phyloP scores from a whole-genome alignment of 2,888 invertebrate species.

The Eupeodes latifasciatus region DNA sequence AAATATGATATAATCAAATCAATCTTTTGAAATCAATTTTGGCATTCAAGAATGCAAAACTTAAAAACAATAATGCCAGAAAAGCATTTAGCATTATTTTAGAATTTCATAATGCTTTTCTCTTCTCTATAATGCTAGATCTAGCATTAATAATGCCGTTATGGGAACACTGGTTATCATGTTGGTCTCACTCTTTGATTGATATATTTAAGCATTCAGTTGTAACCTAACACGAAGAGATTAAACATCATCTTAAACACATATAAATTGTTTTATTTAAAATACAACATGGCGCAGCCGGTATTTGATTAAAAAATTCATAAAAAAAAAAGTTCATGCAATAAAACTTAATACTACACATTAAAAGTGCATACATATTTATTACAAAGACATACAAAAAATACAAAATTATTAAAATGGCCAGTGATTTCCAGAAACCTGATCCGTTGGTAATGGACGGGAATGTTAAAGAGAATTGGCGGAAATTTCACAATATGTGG shows the following conservation, averaged over 20 bases:
- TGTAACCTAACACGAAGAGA: not conserved
- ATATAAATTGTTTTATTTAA: not conserved
- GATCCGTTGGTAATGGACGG: not conserved
- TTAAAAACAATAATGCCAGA: too few species aligned
- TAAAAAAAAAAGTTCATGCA: not conserved
- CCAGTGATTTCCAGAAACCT: not conserved
- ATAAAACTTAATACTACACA: not conserved
- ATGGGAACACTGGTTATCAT: too few species aligned
- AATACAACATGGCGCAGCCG: not conserved
- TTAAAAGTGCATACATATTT: not conserved
- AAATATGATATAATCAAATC: too few species aligned
- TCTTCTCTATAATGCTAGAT: too few species aligned
- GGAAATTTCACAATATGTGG: slow-evolving; percentile 1
- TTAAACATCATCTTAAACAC: not conserved
- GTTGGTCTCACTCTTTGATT: too few species aligned
- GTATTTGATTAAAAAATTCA: not conserved
- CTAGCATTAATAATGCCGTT: too few species aligned
- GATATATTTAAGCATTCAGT: too few species aligned
- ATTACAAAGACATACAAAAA: too few species aligned
- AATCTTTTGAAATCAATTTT: too few species aligned
- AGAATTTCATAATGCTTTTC: too few species aligned
- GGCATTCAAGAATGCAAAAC: too few species aligned
- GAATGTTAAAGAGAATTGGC: not conserved
- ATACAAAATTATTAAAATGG: not conserved
- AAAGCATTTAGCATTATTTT: too few species aligned